These are phyloP conservation scores for Watsonalla cultraria DNA, from an alignment of 2,888 invertebrate genomes.

Conservation along the genomic window DNA sequence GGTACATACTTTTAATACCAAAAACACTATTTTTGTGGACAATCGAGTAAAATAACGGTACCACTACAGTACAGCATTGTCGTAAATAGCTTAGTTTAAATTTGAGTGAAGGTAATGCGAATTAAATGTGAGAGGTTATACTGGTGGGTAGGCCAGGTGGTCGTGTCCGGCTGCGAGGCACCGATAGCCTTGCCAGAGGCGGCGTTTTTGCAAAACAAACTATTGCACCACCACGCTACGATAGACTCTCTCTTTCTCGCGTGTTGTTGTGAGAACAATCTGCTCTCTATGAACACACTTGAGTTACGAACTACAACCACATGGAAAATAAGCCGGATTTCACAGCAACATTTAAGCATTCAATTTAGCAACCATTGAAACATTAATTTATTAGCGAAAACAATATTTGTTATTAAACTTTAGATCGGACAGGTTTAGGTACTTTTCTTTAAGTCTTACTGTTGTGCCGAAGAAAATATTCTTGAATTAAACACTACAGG, in stretches of 20 bases:
- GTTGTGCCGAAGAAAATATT: too few relatives aligned
- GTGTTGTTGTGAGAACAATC: constrained; percentile 33
- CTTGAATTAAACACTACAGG: too few relatives aligned
- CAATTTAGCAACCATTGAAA: too few relatives aligned
- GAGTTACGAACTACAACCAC: background rate
- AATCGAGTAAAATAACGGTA: too few relatives aligned
- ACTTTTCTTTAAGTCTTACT: too few relatives aligned
- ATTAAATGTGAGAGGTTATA: background rate
- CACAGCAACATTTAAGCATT: too few relatives aligned
- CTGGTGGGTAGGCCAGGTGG: constrained; percentile 11
- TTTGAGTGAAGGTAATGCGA: background rate
- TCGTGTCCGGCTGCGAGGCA: constrained; percentile 38
- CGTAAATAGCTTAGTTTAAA: background rate
- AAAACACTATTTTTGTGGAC: too few relatives aligned
- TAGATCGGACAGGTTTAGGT: too few relatives aligned
- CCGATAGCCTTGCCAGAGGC: constrained; percentile 64
- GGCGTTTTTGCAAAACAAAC: constrained; percentile 64
- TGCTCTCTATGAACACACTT: constrained; percentile 15
- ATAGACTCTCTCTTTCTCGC: constrained; percentile 51
- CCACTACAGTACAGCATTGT: too few relatives aligned
- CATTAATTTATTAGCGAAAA: too few relatives aligned
- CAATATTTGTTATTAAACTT: too few relatives aligned
- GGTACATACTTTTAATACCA: too few relatives aligned
- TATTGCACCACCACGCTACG: constrained; percentile 51
- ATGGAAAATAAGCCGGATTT: background rate